phyloP scores from a whole-genome alignment of 2,888 invertebrate species.

The Elmis aenea region DNA sequence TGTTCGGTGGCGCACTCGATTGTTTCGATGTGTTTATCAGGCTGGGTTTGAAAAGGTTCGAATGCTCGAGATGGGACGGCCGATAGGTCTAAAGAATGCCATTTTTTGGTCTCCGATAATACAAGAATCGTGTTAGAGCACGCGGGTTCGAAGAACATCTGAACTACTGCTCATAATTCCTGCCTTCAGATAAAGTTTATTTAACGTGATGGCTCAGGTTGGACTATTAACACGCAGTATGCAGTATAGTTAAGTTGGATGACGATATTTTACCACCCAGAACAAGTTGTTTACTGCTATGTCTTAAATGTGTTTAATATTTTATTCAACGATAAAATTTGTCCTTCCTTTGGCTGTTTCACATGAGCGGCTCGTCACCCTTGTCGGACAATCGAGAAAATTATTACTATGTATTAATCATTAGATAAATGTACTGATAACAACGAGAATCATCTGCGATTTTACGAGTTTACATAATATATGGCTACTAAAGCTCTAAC shows the following conservation, averaged over 20 bases:
- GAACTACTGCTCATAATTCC: slow-evolving; percentile 27
- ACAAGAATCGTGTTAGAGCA: slow-evolving; percentile 35
- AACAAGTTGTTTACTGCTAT: slow-evolving; percentile 34
- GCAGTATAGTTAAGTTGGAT: slow-evolving; percentile 21
- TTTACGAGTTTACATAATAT: no score
- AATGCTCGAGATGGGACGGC: slow-evolving; percentile 39
- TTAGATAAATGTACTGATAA: no score
- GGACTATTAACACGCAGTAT: slow-evolving; percentile 30
- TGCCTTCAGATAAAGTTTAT: slow-evolving; percentile 17
- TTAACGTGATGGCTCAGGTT: slow-evolving; percentile 20
- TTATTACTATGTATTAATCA: no score
- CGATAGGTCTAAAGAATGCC: slow-evolving; percentile 35
- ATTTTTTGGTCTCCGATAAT: slow-evolving; percentile 36
- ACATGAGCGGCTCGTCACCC: no score
- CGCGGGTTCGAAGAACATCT: slow-evolving; percentile 13
- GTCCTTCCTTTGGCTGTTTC: no score
- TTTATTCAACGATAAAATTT: slow-evolving; percentile 38
- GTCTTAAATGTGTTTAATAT: slow-evolving; percentile 33
- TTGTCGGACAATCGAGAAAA: no score
- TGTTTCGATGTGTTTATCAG: slow-evolving; percentile 43
- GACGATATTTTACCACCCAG: slow-evolving; percentile 32
- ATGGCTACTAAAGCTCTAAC: no score
- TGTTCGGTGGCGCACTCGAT: slow-evolving; percentile 42
- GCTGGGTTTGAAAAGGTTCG: slow-evolving; percentile 33
- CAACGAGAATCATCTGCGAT: no score